Base-by-base conservation (phyloP, 1,140 invertebrate species). In the Diachasmimorpha longicaudata region DNA sequence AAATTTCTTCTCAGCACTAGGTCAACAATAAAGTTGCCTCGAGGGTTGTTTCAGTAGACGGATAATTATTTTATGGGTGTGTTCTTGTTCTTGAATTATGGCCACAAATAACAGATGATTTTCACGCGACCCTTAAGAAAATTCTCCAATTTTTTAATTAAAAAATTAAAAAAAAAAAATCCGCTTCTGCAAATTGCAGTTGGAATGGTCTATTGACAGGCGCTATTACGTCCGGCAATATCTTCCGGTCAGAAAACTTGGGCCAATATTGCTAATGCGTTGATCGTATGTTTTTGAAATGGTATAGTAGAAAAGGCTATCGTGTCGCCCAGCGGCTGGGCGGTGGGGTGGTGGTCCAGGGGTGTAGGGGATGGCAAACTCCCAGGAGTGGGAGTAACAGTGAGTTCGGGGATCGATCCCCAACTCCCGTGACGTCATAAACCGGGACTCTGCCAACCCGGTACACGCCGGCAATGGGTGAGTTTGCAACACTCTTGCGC, bases 351-450 rank as follows among this genome's bases (percentile, higher is more conserved):
- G 42, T 52, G n/a, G 77, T 75, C 48, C 71, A 55, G 4, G 39
- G 67, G n/a, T 10, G 31, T 31, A 19, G 25, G 63, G 75, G 36
- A 42, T 72, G 37, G 75, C 44, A 69, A 31, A 6, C 31, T 31
- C 31, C 31, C 19, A 48, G 71, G 23, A 75, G 77, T 70, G 58
- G 75, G 75, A 75, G 77, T 73, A 76, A 77, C 63, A 52, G 9
- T 78, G 80, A 74, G 81, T 84, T 85, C 81, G 80, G 83, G 84
- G 82, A 84, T 85, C 84, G 84, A 84, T 85, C 83, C 82, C 83
- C 81, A 80, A 83, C 77, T 82, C 82, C 82, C 80, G 84, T 84
- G 82, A 85, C 84, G 82, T 84, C 82, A 84, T 80, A 73, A 82
- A 82, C 82, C 82, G 84, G 84, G 84, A 85, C 81, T 79, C 79